A percentile compares a stretch with the other conserved stretches of the same genome.
Conservation (phyloP, 2,888 invertebrate genomes). For the Hecatera dysodea region DNA sequence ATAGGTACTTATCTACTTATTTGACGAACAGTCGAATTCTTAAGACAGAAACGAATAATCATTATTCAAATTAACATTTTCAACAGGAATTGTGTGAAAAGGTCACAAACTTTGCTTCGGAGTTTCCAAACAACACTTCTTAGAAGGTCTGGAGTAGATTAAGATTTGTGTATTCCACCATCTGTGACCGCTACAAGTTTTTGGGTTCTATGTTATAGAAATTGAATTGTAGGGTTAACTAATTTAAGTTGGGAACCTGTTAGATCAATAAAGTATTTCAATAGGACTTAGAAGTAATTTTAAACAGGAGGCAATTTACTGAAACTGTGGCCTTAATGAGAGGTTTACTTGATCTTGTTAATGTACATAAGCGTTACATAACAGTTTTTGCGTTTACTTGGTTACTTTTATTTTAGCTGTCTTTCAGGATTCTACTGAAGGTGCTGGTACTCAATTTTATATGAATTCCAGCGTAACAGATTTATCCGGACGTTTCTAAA, state of each 20-base stretch:
- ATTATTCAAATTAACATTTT: conserved; percentile 61
- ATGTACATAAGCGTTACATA: too few relatives aligned
- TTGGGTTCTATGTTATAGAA: conserved; percentile 49
- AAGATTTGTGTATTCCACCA: conserved; percentile 55
- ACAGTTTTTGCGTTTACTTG: too few relatives aligned
- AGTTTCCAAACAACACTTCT: conserved; percentile 53
- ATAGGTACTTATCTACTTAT: conserved; percentile 50
- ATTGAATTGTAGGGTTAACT: conserved; percentile 40
- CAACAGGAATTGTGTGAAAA: conserved; percentile 46
- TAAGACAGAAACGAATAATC: conserved; percentile 48
- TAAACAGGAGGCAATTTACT: conserved; percentile 1
- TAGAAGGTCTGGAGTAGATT: conserved; percentile 57
- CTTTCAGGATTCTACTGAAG: too few relatives aligned
- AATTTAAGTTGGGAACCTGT: conserved; percentile 57
- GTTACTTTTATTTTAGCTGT: too few relatives aligned
- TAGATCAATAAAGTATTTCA: conserved; percentile 31
- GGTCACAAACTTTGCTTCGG: conserved; percentile 52
- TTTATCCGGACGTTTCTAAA: too few relatives aligned
- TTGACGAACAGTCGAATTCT: conserved; percentile 40
- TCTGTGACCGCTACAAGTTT: conserved; percentile 64
- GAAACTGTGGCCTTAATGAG: not conserved
- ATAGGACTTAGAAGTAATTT: conserved; percentile 17
- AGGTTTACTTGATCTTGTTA: too few relatives aligned
- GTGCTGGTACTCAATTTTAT: too few relatives aligned
- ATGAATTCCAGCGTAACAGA: too few relatives aligned